Evolutionary conservation across 2,113 vertebrate genomes (phyloP).

Genomic region (Sturnira hondurensis): DNA sequence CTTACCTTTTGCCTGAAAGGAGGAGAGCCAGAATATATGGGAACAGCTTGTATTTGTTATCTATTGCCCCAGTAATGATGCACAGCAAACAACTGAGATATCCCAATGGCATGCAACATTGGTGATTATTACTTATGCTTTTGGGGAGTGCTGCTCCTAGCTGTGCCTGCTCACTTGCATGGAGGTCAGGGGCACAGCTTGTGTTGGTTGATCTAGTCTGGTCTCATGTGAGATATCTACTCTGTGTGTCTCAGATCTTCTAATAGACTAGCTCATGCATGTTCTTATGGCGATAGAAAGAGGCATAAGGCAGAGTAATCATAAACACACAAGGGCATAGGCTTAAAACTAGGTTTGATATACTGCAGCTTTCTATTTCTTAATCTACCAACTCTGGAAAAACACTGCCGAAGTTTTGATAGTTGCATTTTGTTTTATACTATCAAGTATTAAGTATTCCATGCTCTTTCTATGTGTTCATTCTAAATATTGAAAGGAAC

Average conservation of each 20-base stretch:
- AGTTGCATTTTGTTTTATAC: background rate
- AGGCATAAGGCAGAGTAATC: background rate
- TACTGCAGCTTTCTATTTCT: background rate
- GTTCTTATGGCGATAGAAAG: background rate
- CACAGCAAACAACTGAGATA: background rate
- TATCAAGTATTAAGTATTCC: background rate
- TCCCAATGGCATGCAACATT: background rate
- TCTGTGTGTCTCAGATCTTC: background rate
- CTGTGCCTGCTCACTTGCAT: background rate
- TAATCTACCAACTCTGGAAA: background rate
- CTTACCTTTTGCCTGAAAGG: background rate
- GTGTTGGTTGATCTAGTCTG: background rate
- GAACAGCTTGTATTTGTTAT: background rate
- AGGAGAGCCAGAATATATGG: background rate
- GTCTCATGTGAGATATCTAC: background rate
- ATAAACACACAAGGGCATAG: background rate
- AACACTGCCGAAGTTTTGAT: background rate
- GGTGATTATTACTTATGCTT: background rate
- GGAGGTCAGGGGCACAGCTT: background rate
- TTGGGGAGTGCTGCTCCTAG: background rate
- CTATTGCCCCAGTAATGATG: background rate
- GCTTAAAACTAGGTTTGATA: background rate
- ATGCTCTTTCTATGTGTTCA: background rate
- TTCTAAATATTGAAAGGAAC: conserved; percentile 10
- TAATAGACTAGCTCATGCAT: background rate